Evolutionary conservation across 2,797 vertebrate genomes (phyloP), one percentile per base, ranked within the genome.

Genomic region (Jordanella pulchra): DNA sequence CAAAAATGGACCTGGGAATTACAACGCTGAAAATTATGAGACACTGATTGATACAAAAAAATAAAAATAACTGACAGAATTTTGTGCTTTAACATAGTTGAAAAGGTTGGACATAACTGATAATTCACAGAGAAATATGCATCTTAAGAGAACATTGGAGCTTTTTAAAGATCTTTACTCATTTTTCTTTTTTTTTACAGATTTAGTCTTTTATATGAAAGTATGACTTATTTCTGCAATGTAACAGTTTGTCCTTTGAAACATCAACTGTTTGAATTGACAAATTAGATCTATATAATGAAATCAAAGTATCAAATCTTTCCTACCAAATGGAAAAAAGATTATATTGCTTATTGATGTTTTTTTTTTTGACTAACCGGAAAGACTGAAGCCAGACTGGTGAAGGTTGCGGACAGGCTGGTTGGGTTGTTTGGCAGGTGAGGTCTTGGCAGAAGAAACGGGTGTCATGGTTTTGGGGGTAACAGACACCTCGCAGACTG

Each of bases 371-470:
- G 25, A 92, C 70, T 21, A 88, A 99, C 98, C 98, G 27, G 97
- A 99, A 86, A 99, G 96, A 89, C 97, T 98, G 93, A 99, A 99
- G 23, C 97, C 97, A 75, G 97, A 99, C 93, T 98, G 97, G 91
- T 99, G 97, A 88, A 99, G 95, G 93, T 99, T 99, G 71, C 97
- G 95, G 84, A 98, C 93, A 0, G 97, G 97, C 13, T 97, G 97
- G 73, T 77, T 86, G 70, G 96, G 94, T 90, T 97, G 97, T 84
- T 99, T 99, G 87, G 97, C 97, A 1, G 98, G 98, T 42, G 98
- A 99, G 0, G 97, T 98, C 93, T 98, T 98, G 35, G 98, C 95
- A 0, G 98, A 99, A 60, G 97, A 97, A 0, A 97, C 96, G 0
- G 98, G 97, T 1, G 97, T 99, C 90, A 97, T 94, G 0, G 96